Base-by-base conservation (phyloP, 2,888 invertebrate species). In the Clusia tigrina region DNA sequence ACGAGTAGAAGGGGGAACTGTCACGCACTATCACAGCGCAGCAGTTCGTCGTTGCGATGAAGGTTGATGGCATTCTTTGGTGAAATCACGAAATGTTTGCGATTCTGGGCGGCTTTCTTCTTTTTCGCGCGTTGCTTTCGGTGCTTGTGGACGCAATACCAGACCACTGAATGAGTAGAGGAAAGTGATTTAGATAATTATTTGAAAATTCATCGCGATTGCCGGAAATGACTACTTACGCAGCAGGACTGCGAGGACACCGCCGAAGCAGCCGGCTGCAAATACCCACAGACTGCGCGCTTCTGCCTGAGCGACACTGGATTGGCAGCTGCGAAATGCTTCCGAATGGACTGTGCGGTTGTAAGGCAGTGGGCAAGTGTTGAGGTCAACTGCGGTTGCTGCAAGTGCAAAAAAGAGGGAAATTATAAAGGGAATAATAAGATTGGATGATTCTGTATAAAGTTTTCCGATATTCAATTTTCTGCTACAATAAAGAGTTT, bases 11-110 rank as follows among this genome's bases (percentile, higher is more conserved):
- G 18, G 24, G 17, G 38, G 12, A 56, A 54, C 53, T 58, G 51
- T 69, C 60, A 71, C 60, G 68, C 77, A 73, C 68, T 79, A 80
- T 79, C 80, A 79, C 80, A 80, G 77, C 72, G 73, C 67, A 79
- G 64, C 69, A 80, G 42, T 46, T 71, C 70, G 38, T 68, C 67
- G 38, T 80, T 71, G 57, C 10, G 54, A 10, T 26, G 54, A 54
- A 74, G 70, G 53, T 79, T 75, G 55, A 69, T 74, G 57, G 76
- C 72, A 68, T 79, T 79, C 22, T 72, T 72, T 24, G 79, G 79
- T 62, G 79, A 80, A 62, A 79, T 80, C 67, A 79, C 81, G 61
- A 73, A 72, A 58, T 68, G 68, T 25, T 78, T 80, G 53, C 79
- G 80, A 67, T 68, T 73, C 56, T 74, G 67, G 18, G 66, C 69